Evolutionary conservation across 1,140 invertebrate species (phyloP).

Genomic region (Eciton burchellii): DNA sequence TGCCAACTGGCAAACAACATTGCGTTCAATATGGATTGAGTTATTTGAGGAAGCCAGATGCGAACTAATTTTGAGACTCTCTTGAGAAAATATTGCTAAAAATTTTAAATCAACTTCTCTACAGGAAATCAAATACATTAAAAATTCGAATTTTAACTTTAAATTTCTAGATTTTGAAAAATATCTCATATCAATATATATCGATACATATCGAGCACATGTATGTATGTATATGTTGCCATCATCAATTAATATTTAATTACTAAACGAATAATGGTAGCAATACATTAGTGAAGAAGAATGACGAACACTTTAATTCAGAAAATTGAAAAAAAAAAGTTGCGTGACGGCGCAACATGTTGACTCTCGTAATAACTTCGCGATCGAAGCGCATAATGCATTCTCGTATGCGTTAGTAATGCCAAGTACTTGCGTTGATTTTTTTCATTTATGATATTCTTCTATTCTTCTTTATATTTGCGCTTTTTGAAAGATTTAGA

Average conservation of each 20-base stretch:
- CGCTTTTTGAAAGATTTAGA: background rate
- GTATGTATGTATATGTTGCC: background rate
- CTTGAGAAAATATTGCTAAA: background rate
- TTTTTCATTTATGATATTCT: slow-evolving; percentile 14
- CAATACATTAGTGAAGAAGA: background rate
- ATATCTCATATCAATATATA: no score
- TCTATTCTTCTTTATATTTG: slow-evolving; percentile 18
- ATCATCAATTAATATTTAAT: slow-evolving; percentile 46
- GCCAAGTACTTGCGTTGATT: slow-evolving; percentile 25
- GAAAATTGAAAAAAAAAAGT: slow-evolving; percentile 4
- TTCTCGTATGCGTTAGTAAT: background rate
- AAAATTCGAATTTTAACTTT: no score
- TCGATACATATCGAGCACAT: background rate
- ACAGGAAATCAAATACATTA: background rate
- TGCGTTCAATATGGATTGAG: background rate
- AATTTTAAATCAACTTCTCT: background rate
- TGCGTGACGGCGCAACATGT: background rate
- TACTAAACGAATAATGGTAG: slow-evolving; percentile 23
- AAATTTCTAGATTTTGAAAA: no score
- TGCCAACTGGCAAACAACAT: background rate
- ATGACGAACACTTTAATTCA: background rate
- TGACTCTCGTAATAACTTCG: slow-evolving; percentile 4
- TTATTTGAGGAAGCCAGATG: background rate
- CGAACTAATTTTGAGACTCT: slow-evolving; percentile 18
- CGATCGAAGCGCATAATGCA: background rate